Percentiles rank a stretch among this genome's conserved stretches.
phyloP scores from a whole-genome alignment of 1,140 invertebrate species.

The Frieseomelitta varia region DNA sequence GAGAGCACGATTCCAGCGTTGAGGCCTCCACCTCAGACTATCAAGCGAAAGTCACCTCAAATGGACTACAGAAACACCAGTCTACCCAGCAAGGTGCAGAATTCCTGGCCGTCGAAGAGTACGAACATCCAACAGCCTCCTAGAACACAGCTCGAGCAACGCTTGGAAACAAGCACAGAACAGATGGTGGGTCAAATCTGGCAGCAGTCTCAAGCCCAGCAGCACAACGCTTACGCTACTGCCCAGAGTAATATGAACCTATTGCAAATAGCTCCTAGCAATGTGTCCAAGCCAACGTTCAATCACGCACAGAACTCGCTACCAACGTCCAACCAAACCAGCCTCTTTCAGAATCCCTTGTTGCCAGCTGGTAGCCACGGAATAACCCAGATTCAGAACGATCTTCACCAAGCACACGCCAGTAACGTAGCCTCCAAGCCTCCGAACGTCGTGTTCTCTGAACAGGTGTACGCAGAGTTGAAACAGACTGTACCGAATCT shows the following conservation, averaged over 20 bases:
- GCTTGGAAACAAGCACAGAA: constrained; percentile 70
- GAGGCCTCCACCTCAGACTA: constrained; percentile 78
- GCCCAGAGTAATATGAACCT: constrained; percentile 37
- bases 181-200: constrained; percentile 76
- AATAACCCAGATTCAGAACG: constrained; percentile 70
- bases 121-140: constrained; percentile 74
- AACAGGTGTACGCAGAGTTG: constrained; percentile 79
- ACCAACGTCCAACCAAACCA: not conserved
- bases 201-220: constrained; percentile 69
- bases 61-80: constrained; percentile 54
- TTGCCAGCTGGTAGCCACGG: constrained; percentile 34
- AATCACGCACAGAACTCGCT: constrained; percentile 40
- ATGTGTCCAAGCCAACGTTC: constrained; percentile 36
- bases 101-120: constrained; percentile 74
- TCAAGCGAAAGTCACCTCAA: constrained; percentile 75
- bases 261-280: constrained; percentile 36
- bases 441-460: constrained; percentile 65
- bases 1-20: constrained; percentile 78
- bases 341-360: not conserved
- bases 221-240: constrained; percentile 1
- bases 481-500: constrained; percentile 78
- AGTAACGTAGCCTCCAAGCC: constrained; percentile 23
- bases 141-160: constrained; percentile 45
- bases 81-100: constrained; percentile 74
- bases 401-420: constrained; percentile 58